These are phyloP conservation scores for Cyclophora punctaria DNA, from an alignment of 2,888 invertebrate species.

Conservation along the genomic window DNA sequence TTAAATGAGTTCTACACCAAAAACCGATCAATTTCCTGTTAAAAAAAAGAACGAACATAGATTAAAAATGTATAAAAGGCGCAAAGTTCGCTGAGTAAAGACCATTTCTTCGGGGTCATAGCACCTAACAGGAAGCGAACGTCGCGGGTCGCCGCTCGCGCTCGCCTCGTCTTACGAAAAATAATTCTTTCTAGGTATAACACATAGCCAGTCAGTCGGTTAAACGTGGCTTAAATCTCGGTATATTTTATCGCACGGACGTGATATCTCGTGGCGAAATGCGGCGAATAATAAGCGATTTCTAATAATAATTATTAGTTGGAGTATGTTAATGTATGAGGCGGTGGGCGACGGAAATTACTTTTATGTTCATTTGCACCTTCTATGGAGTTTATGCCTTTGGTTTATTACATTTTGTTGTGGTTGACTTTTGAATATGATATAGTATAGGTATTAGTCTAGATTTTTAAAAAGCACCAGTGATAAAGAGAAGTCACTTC, in stretches of 20 bases:
- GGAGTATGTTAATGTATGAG: not conserved
- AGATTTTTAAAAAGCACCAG: no score
- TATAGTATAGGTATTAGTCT: no score
- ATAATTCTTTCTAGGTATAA: conserved; percentile 62
- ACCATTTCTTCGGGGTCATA: conserved; percentile 72
- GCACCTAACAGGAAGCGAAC: conserved; percentile 67
- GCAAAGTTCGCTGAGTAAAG: conserved; percentile 50
- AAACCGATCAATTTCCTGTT: conserved; percentile 69
- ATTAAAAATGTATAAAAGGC: conserved; percentile 33
- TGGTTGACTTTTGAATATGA: no score
- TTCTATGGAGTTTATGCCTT: no score
- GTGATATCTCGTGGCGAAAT: conserved; percentile 20
- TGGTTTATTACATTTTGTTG: no score
- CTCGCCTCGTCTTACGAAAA: conserved; percentile 64
- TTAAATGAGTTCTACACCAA: conserved; percentile 51
- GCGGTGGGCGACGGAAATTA: not conserved
- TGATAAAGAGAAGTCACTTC: no score
- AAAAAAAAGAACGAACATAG: conserved; percentile 32
- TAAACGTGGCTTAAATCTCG: conserved; percentile 27
- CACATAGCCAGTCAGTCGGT: conserved; percentile 50
- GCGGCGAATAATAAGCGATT: conserved; percentile 16
- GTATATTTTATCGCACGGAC: conserved; percentile 17
- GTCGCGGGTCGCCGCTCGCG: conserved; percentile 68
- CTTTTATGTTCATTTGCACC: not conserved
- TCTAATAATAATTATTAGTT: conserved; percentile 1